Conservation (phyloP, 2,888 invertebrate genomes). For the Dexiosoma caninum region DNA sequence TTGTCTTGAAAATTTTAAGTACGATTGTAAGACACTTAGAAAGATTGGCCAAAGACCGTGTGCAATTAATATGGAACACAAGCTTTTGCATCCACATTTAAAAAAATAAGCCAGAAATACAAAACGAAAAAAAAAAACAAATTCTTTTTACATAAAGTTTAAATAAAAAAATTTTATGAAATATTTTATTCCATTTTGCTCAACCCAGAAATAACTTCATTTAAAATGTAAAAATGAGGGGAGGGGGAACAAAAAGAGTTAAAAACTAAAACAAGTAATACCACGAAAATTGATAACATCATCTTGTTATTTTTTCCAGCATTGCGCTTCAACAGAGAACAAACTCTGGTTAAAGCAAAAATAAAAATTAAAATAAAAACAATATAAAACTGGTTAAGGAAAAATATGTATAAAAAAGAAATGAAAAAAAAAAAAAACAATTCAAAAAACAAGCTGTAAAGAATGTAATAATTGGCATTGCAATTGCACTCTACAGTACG, state of each 20-base stretch:
- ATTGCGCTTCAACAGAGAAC: slow-evolving; percentile 43
- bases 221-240: slow-evolving; percentile 24
- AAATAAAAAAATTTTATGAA: slow-evolving; percentile 28
- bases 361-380: background rate
- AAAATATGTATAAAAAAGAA: background rate
- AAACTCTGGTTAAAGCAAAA: slow-evolving; percentile 13
- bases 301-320: slow-evolving; percentile 47
- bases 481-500: background rate
- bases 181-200: too few species aligned
- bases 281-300: slow-evolving; percentile 63
- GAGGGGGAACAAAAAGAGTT: background rate
- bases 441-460: slow-evolving; percentile 15
- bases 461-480: slow-evolving; percentile 44
- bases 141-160: background rate
- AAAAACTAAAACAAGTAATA: slow-evolving; percentile 45
- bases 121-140: background rate
- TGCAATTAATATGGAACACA: slow-evolving; percentile 54
- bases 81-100: slow-evolving; percentile 21
- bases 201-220: slow-evolving; percentile 48
- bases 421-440: background rate
- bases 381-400: slow-evolving; percentile 20
- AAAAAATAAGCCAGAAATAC: too few species aligned
- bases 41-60: slow-evolving; percentile 51
- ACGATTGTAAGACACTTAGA: slow-evolving; percentile 11
- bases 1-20: slow-evolving; percentile 53